These are phyloP conservation scores for Platyscapa corneri DNA, from an alignment of 1,140 invertebrate genomes.

Conservation along the genomic window DNA sequence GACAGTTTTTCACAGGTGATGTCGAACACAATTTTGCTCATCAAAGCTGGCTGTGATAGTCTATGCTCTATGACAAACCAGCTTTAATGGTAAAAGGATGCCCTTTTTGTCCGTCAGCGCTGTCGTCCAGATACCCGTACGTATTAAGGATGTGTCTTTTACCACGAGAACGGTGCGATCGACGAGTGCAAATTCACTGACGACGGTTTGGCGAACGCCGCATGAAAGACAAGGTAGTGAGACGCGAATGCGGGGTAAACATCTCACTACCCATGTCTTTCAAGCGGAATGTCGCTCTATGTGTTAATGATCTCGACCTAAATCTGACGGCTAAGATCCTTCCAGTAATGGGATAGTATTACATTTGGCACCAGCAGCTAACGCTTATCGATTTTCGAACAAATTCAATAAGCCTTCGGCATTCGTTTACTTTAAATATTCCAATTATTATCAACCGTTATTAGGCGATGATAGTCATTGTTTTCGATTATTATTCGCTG, in stretches of 20 bases:
- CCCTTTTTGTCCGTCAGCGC: conserved; percentile 53
- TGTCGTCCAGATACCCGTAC: background rate
- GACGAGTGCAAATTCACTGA: background rate
- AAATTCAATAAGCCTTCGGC: background rate
- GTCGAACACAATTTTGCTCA: conserved; percentile 79
- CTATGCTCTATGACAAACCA: conserved; percentile 82
- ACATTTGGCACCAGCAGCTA: background rate
- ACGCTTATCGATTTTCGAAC: background rate
- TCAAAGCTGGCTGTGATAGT: conserved; percentile 91
- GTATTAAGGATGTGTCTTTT: background rate
- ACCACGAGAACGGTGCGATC: background rate
- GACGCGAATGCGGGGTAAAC: conserved; percentile 78
- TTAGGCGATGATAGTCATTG: background rate
- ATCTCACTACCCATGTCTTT: conserved; percentile 98
- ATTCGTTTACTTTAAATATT: background rate
- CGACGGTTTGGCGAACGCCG: conserved; percentile 64
- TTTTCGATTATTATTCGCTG: too few relatives aligned
- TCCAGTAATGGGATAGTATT: background rate
- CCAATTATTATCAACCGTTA: conserved; percentile 3
- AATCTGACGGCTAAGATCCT: background rate
- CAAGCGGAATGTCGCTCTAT: conserved; percentile 73
- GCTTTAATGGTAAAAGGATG: conserved; percentile 81
- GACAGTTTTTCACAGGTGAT: conserved; percentile 4
- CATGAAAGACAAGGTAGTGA: conserved; percentile 97
- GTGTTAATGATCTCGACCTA: background rate